Evolutionary conservation across 2,113 vertebrate genomes (phyloP).

Genomic region (Plotosus lineatus): DNA sequence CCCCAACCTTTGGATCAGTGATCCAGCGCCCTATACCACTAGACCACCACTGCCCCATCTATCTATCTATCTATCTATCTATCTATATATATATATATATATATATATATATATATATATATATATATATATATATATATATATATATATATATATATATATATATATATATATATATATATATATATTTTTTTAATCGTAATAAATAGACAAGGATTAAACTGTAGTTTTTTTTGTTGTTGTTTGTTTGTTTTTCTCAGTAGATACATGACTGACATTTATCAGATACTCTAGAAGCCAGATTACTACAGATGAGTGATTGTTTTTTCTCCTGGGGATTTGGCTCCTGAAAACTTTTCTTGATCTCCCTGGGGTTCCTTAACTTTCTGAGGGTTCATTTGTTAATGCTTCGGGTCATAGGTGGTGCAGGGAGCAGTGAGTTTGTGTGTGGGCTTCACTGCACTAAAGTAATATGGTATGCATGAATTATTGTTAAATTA

Average conservation of each 20-base stretch:
- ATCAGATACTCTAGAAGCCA: constrained; percentile 18
- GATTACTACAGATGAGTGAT: constrained; percentile 43
- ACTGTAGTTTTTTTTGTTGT: background rate
- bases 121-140: too few species aligned
- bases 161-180: too few species aligned
- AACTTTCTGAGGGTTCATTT: constrained; percentile 50
- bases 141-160: too few species aligned
- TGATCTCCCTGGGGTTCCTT: constrained; percentile 41
- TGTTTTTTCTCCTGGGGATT: constrained; percentile 43
- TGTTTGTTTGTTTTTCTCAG: too few species aligned
- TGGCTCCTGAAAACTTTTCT: constrained; percentile 30
- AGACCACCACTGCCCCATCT: too few species aligned
- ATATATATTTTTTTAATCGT: too few species aligned
- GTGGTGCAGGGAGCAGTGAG: constrained; percentile 7
- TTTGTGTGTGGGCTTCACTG: background rate
- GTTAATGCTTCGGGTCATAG: constrained; percentile 38
- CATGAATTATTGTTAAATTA: background rate
- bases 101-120: too few species aligned
- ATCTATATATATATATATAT: too few species aligned
- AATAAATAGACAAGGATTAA: background rate
- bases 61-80: too few species aligned
- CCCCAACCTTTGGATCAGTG: too few species aligned
- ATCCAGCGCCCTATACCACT: too few species aligned
- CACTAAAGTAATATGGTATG: background rate
- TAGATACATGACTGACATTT: constrained; percentile 1